A percentile compares a stretch with the other conserved stretches of the same genome.
Evolutionary conservation across 2,113 vertebrate genomes (phyloP).

Genomic region (Melanerpes formicivorus): DNA sequence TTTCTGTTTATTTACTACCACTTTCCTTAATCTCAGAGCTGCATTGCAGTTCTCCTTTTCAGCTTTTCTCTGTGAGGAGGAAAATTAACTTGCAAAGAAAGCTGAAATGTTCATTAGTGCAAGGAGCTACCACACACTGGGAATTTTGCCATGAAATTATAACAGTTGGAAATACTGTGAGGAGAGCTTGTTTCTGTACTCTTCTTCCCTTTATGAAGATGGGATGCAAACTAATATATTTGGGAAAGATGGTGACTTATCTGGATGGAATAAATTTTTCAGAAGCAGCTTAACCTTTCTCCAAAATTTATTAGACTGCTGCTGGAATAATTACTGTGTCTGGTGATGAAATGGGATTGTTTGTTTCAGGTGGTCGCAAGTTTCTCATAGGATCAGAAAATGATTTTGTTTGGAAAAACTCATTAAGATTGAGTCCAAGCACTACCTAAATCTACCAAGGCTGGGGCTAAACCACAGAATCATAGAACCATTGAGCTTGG

Average conservation of each 20-base stretch:
- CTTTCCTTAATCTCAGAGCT: background rate
- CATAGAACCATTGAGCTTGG: too few relatives aligned
- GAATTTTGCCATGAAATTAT: background rate
- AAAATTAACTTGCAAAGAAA: background rate
- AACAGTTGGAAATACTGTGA: background rate
- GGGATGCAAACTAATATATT: background rate
- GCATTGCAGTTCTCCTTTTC: conserved; percentile 20
- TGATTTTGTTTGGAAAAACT: too few relatives aligned
- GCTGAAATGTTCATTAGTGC: conserved; percentile 1
- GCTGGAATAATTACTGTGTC: background rate
- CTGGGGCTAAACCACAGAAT: too few relatives aligned
- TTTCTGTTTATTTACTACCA: background rate
- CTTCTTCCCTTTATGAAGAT: background rate
- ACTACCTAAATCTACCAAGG: too few relatives aligned
- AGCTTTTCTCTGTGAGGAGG: background rate
- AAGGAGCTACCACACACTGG: background rate
- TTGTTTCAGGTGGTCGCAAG: background rate
- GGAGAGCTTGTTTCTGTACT: background rate
- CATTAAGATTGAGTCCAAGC: too few relatives aligned
- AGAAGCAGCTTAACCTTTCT: background rate
- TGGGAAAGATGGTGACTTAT: background rate
- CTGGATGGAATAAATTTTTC: background rate
- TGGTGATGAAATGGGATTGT: accelerated
- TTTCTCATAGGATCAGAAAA: too few relatives aligned
- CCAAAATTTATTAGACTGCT: accelerated